Conservation (phyloP, 2,888 invertebrate species). For the Keiferia lycopersicella region DNA sequence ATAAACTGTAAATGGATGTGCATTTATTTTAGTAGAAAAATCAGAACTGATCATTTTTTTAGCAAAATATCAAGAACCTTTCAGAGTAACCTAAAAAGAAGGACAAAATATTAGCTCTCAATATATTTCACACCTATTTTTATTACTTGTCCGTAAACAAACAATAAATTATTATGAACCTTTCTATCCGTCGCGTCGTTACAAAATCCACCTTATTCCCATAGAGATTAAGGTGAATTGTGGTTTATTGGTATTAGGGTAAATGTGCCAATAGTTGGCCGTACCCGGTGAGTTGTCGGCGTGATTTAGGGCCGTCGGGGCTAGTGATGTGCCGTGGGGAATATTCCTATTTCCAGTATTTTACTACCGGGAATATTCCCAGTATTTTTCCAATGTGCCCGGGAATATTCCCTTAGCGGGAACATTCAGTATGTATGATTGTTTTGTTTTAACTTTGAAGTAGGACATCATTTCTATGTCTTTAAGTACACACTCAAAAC, state of each 20-base stretch:
- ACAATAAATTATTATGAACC: slow-evolving; percentile 43
- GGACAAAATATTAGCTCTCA: slow-evolving; percentile 34
- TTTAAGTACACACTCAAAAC: too few species aligned
- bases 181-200: slow-evolving; percentile 24
- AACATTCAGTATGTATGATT: too few species aligned
- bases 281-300: slow-evolving; percentile 42
- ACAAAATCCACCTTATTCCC: slow-evolving; percentile 33
- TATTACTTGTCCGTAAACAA: slow-evolving; percentile 47
- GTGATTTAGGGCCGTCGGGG: slow-evolving; percentile 50
- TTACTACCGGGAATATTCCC: too few species aligned
- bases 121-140: slow-evolving; percentile 45
- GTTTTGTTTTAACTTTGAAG: too few species aligned
- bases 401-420: too few species aligned
- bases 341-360: too few species aligned
- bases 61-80: neutral
- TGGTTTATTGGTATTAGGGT: slow-evolving; percentile 27
- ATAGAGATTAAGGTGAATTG: slow-evolving; percentile 31
- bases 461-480: too few species aligned
- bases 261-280: slow-evolving; percentile 39
- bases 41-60: too few species aligned
- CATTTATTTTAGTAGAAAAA: too few species aligned
- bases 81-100: slow-evolving; percentile 23
- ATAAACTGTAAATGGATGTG: too few species aligned
- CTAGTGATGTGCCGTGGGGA: too few species aligned
- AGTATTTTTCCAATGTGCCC: too few species aligned